phyloP scores from a whole-genome alignment of 2,888 invertebrate species.

The Ectobius pallidus region DNA sequence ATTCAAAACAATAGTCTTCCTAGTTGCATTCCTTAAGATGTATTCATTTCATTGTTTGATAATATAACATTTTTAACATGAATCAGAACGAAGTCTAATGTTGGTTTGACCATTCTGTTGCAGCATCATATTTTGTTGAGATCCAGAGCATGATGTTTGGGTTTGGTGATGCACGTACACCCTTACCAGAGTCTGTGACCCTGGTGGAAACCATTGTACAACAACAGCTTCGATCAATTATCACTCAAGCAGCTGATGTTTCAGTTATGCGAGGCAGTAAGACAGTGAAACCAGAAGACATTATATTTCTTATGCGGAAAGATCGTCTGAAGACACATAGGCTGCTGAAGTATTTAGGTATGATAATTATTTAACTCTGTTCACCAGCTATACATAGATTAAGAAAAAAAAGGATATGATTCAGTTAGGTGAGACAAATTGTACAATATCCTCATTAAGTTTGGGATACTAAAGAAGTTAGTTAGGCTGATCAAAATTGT shows the following conservation, averaged over 20 bases:
- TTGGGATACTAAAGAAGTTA: too few relatives aligned
- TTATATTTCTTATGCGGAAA: conserved; percentile 82
- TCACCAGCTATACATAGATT: too few relatives aligned
- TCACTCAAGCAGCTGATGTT: conserved; percentile 75
- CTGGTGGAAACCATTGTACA: conserved; percentile 84
- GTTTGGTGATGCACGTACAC: conserved; percentile 87
- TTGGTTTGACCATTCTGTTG: not conserved
- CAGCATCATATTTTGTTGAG: conserved; percentile 62
- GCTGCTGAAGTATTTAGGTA: conserved; percentile 72
- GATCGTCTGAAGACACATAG: conserved; percentile 78
- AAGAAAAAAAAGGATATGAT: too few relatives aligned
- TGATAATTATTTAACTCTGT: conserved; percentile 36
- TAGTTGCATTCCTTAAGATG: too few relatives aligned
- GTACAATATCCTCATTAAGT: too few relatives aligned
- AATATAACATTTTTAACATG: too few relatives aligned
- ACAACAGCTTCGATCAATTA: conserved; percentile 77
- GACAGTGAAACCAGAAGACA: conserved; percentile 66
- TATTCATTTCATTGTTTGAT: too few relatives aligned
- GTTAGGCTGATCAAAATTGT: too few relatives aligned
- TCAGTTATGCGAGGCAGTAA: conserved; percentile 64
- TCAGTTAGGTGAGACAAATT: too few relatives aligned
- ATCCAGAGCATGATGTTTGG: conserved; percentile 90
- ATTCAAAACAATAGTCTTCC: too few relatives aligned
- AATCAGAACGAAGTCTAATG: too few relatives aligned
- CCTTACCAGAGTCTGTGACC: conserved; percentile 80